phyloP scores from a whole-genome alignment of 2,113 vertebrate genomes.

The Cyanistes caeruleus region DNA sequence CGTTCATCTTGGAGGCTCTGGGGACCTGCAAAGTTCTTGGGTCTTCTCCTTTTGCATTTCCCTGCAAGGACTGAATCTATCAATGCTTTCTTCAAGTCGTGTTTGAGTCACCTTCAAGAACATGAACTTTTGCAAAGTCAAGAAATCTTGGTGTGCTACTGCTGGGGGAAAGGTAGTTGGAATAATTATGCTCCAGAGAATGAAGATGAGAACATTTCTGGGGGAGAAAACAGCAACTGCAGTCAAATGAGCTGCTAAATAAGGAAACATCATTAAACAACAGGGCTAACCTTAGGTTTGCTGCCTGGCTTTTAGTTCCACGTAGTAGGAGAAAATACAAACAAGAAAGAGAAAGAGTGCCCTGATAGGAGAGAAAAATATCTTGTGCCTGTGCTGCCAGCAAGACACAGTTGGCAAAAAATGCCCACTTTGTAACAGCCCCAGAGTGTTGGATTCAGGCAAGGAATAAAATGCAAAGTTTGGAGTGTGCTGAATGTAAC shows the following conservation, averaged over 20 bases:
- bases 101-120: neutral
- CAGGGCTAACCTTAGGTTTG: conserved; percentile 35
- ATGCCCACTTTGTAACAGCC: fast-evolving
- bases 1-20: fast-evolving
- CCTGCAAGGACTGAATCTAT: neutral
- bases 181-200: conserved; percentile 40
- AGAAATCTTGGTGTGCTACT: neutral
- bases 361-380: neutral
- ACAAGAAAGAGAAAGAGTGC: conserved; percentile 54
- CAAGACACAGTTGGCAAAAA: neutral
- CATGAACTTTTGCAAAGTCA: neutral
- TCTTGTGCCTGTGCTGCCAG: neutral
- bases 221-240: conserved; percentile 24
- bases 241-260: conserved; percentile 50
- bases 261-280: conserved; percentile 54
- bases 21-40: too few relatives aligned
- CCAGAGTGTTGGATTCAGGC: neutral
- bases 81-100: neutral
- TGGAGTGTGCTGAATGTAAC: fast-evolving
- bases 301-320: conserved; percentile 39
- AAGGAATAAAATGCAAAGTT: neutral
- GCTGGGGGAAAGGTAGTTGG: neutral
- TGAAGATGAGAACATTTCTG: conserved; percentile 19
- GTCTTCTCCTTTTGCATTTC: neutral
- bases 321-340: conserved; percentile 7